A percentile compares a stretch with the other conserved stretches of the same genome.
phyloP scores from a whole-genome alignment of 1,140 invertebrate genomes.

The Oryzaephilus surinamensis region DNA sequence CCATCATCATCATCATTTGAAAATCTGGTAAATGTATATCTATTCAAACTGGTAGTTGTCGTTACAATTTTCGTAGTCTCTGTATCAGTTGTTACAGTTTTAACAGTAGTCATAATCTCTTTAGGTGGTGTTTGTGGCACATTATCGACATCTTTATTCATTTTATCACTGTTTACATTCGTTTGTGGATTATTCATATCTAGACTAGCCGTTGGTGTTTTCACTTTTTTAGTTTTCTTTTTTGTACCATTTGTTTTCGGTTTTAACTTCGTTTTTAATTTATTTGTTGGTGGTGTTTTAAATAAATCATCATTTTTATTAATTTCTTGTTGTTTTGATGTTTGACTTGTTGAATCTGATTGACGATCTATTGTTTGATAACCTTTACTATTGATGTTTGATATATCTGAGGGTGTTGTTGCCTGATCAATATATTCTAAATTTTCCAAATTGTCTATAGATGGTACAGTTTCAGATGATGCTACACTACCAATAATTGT shows the following conservation, averaged over 20 bases:
- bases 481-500: slow-evolving; percentile 5
- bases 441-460: slow-evolving; percentile 24
- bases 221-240: not conserved
- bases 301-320: slow-evolving; percentile 15
- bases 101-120: slow-evolving; percentile 17
- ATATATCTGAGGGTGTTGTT: slow-evolving; percentile 12
- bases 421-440: slow-evolving; percentile 32
- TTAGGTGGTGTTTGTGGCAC: slow-evolving; percentile 12
- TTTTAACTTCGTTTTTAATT: slow-evolving; percentile 20
- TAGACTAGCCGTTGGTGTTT: not conserved
- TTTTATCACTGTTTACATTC: too few relatives aligned
- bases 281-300: slow-evolving; percentile 13
- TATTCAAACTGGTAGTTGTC: slow-evolving; percentile 29
- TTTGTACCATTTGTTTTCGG: not conserved
- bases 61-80: slow-evolving; percentile 25
- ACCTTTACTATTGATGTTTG: slow-evolving; percentile 15
- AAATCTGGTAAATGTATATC: slow-evolving; percentile 30
- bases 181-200: too few relatives aligned
- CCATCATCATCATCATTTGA: slow-evolving; percentile 18
- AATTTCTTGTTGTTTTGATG: not conserved
- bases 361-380: slow-evolving; percentile 25
- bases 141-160: too few relatives aligned
- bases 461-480: slow-evolving; percentile 1
- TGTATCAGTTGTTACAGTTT: slow-evolving; percentile 21
- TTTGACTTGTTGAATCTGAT: not conserved